Base-by-base conservation (phyloP, 1,140 invertebrate species). In the Euschistus heros region DNA sequence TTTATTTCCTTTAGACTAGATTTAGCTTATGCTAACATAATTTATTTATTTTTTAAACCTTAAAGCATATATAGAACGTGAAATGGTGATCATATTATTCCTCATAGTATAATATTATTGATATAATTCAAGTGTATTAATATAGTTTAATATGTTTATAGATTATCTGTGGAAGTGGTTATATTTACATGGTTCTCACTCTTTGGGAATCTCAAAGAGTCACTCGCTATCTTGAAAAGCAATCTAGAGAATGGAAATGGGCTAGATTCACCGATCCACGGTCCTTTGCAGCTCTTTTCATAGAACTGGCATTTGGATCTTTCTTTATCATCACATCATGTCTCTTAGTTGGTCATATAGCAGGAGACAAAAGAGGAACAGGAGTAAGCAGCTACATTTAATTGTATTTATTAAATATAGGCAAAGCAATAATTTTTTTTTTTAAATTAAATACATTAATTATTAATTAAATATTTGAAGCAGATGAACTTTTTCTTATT, bases 231-330 rank as follows among this genome's bases (percentile, higher is more conserved):
- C 75, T 86, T 54, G 81, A 87, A 73, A 87, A 86, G 75, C 73
- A 84, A 27, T 87, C 85, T 26, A 76, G 82, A 62, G 86, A 88
- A 75, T 88, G 86, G 86, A 85, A 81, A 65, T 87, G 84, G 65
- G 80, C 87, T 37, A 86, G 85, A 0, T 86, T 85, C 84, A 84
- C 81, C 69, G 76, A 77, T 46, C 75, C 81, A 8, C 82, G 81
- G 0, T 78, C 81, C 10, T 75, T 81, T 0, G 26, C 62, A 2
- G 66, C 69, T 22, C 52, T 63, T 24, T 82, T 83, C 63, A 82
- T 80, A n/a, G 82, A 84, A 67, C 82, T 80, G 65, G 80, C 77
- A 42, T 79, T 77, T 65, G 79, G 79, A 75, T 82, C 85, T 70
- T 89, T 86, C 75, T 74, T 84, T 70, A 85, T 89, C 65, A 83